Evolutionary conservation across 2,797 vertebrate species (phyloP), one percentile per base, ranked within the genome.

Genomic region (Diplodus puntazzo): DNA sequence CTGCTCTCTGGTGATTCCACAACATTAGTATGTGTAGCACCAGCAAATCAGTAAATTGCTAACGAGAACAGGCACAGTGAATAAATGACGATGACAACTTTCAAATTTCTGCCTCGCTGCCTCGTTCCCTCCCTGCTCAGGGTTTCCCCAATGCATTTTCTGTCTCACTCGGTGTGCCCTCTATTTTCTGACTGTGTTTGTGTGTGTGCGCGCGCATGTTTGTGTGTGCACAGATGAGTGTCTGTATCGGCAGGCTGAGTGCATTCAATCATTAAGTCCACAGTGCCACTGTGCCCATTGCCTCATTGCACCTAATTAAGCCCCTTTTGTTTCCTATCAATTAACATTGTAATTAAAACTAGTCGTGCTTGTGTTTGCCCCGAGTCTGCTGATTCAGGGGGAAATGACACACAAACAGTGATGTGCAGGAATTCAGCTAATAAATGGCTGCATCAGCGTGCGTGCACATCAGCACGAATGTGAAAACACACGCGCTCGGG

Each of bases 321-420:
- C 94, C 95, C 94, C 96, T 96, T 97, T 96, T 97, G 97, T 97
- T 96, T 97, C 95, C 95, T 96, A 95, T 96, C 97, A 97, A 97
- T 98, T 98, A 97, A 96, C 96, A 96, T 94, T 95, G 96, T 96
- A 96, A 97, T 97, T 97, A 96, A 97, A 97, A 96, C 93, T 95
- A 94, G 91, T 93, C 80, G 81, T 92, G 94, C 94, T 92, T 87
- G 85, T 95, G 90, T 96, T 95, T 95, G 94, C 90, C 92, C 83
- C 83, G 92, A 95, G 91, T 93, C 87, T 95, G 93, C 90, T 93
- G 90, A 92, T 94, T 93, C 91, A 89, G 87, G 80, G 34, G 93
- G 87, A 90, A 93, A 91, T 92, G 85, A 94, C 90, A 93, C 88
- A 61, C 70, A 53, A 66, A 69, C 65, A 49, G 62, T 79, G 69